Evolutionary conservation across 1,140 invertebrate genomes (phyloP), one percentile per base, ranked within the genome.

Genomic region (Brachionus koreanus): DNA sequence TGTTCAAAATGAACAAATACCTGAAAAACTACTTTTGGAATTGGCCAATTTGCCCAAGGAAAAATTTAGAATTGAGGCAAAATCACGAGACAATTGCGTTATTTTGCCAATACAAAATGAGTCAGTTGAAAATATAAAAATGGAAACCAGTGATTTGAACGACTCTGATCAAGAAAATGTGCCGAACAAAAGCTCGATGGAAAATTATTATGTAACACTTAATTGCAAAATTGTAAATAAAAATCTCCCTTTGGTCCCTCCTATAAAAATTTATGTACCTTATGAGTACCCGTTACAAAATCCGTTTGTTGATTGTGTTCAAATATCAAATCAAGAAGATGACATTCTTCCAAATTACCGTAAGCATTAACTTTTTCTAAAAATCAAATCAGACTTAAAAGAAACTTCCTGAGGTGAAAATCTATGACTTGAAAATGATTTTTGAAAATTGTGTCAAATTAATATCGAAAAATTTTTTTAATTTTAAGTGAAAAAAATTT

Each of bases 151-250:
- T 33, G 74, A 77, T 23, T 25, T 49, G 25, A 69, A 19, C 9
- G 43, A 77, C 16, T 5, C 5, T 25, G 74, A 77, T 3, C 23
- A 25, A 5, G 76, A 79, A 35, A 79, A 35, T 63, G 10, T 61
- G 10, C 49, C 9, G 12, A 39, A 79, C 33, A 39, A 19, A 23
- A 61, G 25, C 5, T 37, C 49, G 4, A 10, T 65, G 16, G 76
- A 79, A n/a, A 79, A 79, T 79, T 79, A 57, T 63, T 79, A 61
- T 42, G 61, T 79, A 16, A 65, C 61, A 13, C 33, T 79, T 3
- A 61, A 63, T 29, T 79, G 76, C 25, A 0, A n/a, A 9, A 57
- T 79, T 35, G 61, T 61, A 10, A 65, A 79, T 19, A 39, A 23
- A 42, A 61, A 23, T 19, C 39, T 79, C 33, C 19, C 76, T 19